phyloP scores from a whole-genome alignment of 2,888 invertebrate species.

The Zaprionus obscuricornis region DNA sequence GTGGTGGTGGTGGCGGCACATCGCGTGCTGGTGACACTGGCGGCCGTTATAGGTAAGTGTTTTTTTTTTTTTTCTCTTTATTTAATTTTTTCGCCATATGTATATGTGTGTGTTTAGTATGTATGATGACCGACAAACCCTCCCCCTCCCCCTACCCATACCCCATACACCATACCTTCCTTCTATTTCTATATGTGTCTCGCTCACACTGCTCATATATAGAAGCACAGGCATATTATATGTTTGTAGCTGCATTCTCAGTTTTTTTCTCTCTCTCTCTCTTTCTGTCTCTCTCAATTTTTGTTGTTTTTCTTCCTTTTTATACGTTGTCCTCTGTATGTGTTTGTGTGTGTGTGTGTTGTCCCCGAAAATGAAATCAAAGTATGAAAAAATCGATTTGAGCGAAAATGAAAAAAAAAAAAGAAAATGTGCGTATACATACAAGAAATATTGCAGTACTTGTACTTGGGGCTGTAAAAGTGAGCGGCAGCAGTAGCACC shows the following conservation, averaged over 20 bases:
- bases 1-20: constrained; percentile 75
- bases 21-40: constrained; percentile 76
- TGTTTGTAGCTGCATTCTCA: too few species aligned
- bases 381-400: constrained; percentile 67
- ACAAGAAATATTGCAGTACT: constrained; percentile 45
- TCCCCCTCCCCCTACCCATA: too few species aligned
- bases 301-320: neutral
- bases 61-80: neutral
- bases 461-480: constrained; percentile 42
- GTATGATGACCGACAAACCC: too few species aligned
- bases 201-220: too few species aligned
- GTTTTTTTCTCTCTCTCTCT: too few species aligned
- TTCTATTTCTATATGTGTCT: too few species aligned
- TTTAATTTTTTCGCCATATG: neutral
- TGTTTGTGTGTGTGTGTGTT: constrained; percentile 14
- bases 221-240: too few species aligned
- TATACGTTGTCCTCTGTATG: neutral
- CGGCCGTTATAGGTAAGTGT: constrained; percentile 81
- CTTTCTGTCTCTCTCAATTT: too few species aligned
- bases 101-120: constrained; percentile 14
- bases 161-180: too few species aligned
- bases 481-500: constrained; percentile 37
- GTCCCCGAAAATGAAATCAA: too few species aligned
- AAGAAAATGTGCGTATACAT: constrained; percentile 53
- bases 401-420: constrained; percentile 25